Evolutionary conservation across 2,113 vertebrate species (phyloP).

Genomic region (Rousettus leschenaultii): DNA sequence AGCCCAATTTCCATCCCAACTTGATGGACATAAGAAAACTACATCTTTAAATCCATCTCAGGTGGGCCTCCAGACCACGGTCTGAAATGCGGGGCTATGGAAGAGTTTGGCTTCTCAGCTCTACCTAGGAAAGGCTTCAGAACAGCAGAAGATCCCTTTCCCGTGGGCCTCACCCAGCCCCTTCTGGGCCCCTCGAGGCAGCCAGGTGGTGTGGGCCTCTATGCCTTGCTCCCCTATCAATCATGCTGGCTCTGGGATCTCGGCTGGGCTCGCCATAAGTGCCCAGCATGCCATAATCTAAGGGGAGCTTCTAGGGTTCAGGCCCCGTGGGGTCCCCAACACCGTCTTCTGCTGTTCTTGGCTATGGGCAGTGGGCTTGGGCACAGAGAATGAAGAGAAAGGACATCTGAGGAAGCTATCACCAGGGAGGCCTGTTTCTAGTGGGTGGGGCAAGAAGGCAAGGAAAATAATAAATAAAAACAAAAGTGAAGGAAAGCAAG

Average conservation of each 20-base stretch:
- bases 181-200: not conserved
- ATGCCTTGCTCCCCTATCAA: not conserved
- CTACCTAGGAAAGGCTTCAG: not conserved
- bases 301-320: not conserved
- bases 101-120: not conserved
- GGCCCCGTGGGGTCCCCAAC: not conserved
- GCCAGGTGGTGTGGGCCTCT: not conserved
- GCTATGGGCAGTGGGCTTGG: not conserved
- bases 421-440: constrained; percentile 40
- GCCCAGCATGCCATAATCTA: not conserved
- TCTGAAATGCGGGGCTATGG: not conserved
- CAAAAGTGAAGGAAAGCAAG: constrained; percentile 56
- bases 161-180: not conserved
- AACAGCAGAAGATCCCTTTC: not conserved
- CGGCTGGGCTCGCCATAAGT: not conserved
- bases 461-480: constrained; percentile 78
- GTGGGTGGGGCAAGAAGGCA: constrained; percentile 60
- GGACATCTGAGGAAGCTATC: not conserved
- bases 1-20: not conserved
- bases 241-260: not conserved
- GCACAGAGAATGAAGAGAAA: not conserved
- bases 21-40: not conserved
- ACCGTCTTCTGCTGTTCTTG: not conserved
- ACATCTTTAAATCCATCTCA: not conserved
- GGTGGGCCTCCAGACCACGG: not conserved